Base-by-base conservation (phyloP, 2,797 vertebrate species). In the Cephalopachus bancanus region DNA sequence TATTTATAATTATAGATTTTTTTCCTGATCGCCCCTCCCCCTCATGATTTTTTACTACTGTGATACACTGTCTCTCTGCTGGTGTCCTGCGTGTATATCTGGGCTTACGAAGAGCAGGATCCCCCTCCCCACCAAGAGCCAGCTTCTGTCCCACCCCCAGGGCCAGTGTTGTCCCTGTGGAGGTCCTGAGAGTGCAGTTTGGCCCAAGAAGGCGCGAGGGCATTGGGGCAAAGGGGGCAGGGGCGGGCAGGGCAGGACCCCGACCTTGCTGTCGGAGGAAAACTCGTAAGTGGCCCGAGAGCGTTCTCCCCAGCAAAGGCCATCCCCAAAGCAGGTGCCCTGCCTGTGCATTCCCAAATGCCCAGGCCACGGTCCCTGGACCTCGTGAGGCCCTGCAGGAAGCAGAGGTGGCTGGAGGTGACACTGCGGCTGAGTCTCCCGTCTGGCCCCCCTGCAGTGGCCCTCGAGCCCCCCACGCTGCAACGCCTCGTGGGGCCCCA, bases 331-430 rank as follows among this genome's bases (percentile, higher is more conserved):
- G 55, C 12, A 12, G 30, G 14, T 17, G 17, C 17, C 1, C 8
- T 1, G 33, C 26, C 8, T 1, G 11, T 3, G 1, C 0, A 0
- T 22, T 2, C 53, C n/a, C 6, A 0, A 0, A 5, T 0, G 1
- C 7, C 0, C 12, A 9, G 69, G 33, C 44, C 0, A 0, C 1
- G 17, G 0, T 30, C 76, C 78, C 49, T 5, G 22, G 37, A 59
- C 69, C 60, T 53, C 19, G 1, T 10, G 7, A 22, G 64, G 19
- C 4, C 17, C 55, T 16, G 0, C 15, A 3, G 7, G 49, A 59
- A 1, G 44, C 12, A 0, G 6, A 5, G 0, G 19, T 0, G 0
- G 3, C 10, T 16, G 37, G 49, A 7, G 62, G 51, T 0, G 22
- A 7, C 14, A 17, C 2, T 0, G 8, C 37, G 17, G 24, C 20